These are phyloP conservation scores for Hephaestus fuliginosus DNA, from an alignment of 2,797 vertebrate genomes.

Conservation along the genomic window DNA sequence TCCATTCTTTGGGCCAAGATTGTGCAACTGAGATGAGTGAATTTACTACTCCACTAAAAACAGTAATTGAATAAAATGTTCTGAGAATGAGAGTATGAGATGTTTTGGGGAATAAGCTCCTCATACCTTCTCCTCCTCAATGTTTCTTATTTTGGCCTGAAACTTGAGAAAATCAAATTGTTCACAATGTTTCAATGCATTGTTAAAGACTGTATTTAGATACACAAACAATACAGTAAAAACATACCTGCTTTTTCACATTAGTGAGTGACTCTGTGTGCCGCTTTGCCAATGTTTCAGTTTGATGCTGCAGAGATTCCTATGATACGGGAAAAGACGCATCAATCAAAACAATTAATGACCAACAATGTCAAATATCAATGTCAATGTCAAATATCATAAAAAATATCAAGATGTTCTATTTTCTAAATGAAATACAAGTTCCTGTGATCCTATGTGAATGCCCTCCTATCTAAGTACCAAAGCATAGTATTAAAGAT, in stretches of 20 bases:
- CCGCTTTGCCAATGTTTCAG: slow-evolving; percentile 83
- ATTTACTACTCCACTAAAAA: slow-evolving; percentile 55
- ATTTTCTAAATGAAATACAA: background rate
- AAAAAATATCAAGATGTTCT: background rate
- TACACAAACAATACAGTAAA: background rate
- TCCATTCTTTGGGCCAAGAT: slow-evolving; percentile 41
- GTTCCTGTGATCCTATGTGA: background rate
- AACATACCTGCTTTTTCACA: slow-evolving; percentile 91
- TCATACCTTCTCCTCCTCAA: slow-evolving; percentile 94
- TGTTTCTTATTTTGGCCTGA: slow-evolving; percentile 88
- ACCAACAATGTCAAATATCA: background rate
- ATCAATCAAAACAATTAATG: background rate
- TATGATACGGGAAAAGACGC: slow-evolving; percentile 65
- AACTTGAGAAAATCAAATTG: slow-evolving; percentile 79
- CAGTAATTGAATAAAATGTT: slow-evolving; percentile 56
- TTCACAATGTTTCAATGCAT: slow-evolving; percentile 20
- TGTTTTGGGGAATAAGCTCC: slow-evolving; percentile 4
- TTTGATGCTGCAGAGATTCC: slow-evolving; percentile 90
- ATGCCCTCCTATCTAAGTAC: background rate
- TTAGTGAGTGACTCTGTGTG: slow-evolving; percentile 86
- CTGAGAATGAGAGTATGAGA: slow-evolving; percentile 6
- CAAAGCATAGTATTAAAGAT: background rate
- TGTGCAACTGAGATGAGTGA: slow-evolving; percentile 39
- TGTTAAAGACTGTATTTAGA: slow-evolving; percentile 10
- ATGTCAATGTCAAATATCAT: too few species aligned